These are phyloP conservation scores for Ernsta delagoae DNA, from an alignment of 2,888 invertebrate species.

Conservation along the genomic window DNA sequence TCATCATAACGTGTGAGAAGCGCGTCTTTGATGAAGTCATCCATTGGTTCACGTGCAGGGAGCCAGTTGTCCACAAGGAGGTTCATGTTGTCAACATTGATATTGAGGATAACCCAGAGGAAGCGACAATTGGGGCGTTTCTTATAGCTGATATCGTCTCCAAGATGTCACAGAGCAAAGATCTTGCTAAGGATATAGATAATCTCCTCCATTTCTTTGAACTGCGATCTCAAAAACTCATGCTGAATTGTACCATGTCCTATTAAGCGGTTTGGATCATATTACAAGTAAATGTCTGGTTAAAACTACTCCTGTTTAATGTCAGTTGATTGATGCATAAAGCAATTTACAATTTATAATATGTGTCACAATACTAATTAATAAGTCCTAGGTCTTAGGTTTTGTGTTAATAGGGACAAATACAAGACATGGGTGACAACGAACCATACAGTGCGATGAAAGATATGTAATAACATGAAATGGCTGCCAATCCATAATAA, in stretches of 20 bases:
- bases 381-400: too few species aligned
- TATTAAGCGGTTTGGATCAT: neutral
- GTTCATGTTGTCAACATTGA: constrained; percentile 3
- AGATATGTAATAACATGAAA: too few species aligned
- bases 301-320: too few species aligned
- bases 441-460: too few species aligned
- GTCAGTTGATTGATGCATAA: too few species aligned
- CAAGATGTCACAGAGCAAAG: neutral
- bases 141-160: neutral
- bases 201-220: neutral
- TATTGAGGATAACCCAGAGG: constrained; percentile 4
- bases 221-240: neutral
- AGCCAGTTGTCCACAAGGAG: neutral
- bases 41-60: neutral
- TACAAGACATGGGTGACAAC: too few species aligned
- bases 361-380: too few species aligned
- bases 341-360: too few species aligned
- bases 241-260: neutral
- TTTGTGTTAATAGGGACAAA: too few species aligned
- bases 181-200: neutral
- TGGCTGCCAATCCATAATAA: too few species aligned
- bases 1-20: constrained; percentile 16
- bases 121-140: constrained; percentile 12
- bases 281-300: too few species aligned
- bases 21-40: constrained; percentile 2